These are phyloP conservation scores for Troglohyphantes excavatus DNA, from an alignment of 2,888 invertebrate species.

Conservation along the genomic window DNA sequence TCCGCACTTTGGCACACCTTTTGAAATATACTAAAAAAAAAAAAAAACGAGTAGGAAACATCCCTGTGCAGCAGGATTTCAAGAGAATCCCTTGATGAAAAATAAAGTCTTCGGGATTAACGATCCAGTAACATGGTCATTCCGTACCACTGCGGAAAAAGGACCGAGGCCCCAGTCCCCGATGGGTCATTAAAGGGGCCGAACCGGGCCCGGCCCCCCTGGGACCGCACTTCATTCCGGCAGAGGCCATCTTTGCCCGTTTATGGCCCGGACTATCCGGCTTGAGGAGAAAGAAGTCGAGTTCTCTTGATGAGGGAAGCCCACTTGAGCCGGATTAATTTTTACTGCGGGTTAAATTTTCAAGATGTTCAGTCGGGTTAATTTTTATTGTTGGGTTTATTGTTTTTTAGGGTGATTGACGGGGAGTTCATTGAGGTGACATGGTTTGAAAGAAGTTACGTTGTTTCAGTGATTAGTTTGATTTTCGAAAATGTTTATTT, in stretches of 20 bases:
- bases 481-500: no score
- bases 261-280: conserved; percentile 52
- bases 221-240: conserved; percentile 61
- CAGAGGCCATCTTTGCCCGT: conserved; percentile 64
- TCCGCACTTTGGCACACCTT: no score
- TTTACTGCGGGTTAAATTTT: background rate
- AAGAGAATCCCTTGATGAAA: conserved; percentile 73
- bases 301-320: conserved; percentile 9
- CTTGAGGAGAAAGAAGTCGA: background rate
- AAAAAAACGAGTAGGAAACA: background rate
- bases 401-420: no score
- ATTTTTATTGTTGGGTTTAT: no score
- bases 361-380: no score
- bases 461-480: no score
- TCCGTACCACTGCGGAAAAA: conserved; percentile 67
- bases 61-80: background rate
- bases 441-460: no score
- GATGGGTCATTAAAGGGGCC: conserved; percentile 64
- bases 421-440: no score
- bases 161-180: conserved; percentile 56
- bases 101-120: conserved; percentile 76
- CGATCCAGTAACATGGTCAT: conserved; percentile 77
- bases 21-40: no score
- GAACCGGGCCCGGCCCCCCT: conserved; percentile 22
- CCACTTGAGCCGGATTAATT: conserved; percentile 23